Percentiles rank a stretch among this genome's conserved stretches.
Evolutionary conservation across 2,797 vertebrate genomes (phyloP).

Genomic region (Calcarius lapponicus): DNA sequence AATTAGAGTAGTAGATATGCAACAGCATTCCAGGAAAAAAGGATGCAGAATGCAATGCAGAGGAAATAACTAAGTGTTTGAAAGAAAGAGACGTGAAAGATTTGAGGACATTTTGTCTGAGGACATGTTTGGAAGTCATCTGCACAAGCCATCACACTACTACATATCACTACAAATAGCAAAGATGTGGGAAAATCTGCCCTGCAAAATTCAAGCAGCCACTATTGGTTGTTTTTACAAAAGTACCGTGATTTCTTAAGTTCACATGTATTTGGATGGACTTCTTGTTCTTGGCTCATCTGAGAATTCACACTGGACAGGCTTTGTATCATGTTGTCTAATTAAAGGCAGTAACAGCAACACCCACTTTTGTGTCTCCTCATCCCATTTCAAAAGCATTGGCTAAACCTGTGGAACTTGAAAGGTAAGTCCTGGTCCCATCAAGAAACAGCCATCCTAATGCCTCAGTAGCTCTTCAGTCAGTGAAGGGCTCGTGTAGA

Average conservation of each 20-base stretch:
- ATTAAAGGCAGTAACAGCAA: not conserved
- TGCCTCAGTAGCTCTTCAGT: not conserved
- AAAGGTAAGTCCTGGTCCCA: not conserved
- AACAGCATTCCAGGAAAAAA: not conserved
- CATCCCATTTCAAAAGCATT: not conserved
- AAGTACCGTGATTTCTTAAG: not conserved
- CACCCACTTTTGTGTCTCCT: not conserved
- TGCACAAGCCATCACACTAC: not conserved
- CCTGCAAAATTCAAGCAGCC: not conserved
- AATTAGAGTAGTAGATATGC: not conserved
- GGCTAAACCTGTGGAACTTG: not conserved
- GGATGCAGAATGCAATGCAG: not conserved
- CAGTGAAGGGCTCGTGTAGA: not conserved
- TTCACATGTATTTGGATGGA: not conserved
- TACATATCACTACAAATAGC: not conserved
- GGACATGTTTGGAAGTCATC: not conserved
- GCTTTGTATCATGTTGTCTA: not conserved
- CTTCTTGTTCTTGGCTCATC: not conserved
- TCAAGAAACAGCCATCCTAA: not conserved
- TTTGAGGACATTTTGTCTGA: not conserved
- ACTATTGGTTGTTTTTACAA: not conserved
- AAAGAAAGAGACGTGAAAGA: not conserved
- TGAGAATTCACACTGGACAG: not conserved
- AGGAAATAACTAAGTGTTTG: not conserved
- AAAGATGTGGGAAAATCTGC: not conserved